Conservation (phyloP, 2,888 invertebrate genomes). For the Elmis aenea region DNA sequence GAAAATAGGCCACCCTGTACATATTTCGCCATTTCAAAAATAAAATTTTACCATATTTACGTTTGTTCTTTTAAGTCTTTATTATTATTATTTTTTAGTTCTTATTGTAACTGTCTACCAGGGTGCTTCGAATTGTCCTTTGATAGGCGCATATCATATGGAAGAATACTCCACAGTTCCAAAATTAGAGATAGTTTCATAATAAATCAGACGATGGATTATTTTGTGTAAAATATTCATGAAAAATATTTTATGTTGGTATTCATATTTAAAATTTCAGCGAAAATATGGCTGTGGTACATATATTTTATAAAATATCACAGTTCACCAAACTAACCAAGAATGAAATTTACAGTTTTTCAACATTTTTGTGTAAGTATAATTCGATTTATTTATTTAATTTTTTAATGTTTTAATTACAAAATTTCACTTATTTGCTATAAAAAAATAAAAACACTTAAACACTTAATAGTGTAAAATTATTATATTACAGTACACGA, state of each 20-base stretch:
- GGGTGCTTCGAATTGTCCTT: conserved; percentile 6
- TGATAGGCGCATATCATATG: conserved; percentile 4
- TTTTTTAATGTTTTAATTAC: no score
- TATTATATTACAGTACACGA: no score
- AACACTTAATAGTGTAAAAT: no score
- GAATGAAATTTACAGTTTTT: conserved; percentile 8
- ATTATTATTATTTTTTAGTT: no score
- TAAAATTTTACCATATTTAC: no score
- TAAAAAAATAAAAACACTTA: no score
- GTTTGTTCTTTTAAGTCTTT: no score
- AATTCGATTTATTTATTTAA: no score
- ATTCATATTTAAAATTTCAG: conserved; percentile 4
- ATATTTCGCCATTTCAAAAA: no score
- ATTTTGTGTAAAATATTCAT: conserved; percentile 7
- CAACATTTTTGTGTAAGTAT: conserved; percentile 8
- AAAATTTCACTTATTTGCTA: no score
- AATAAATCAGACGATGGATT: conserved; percentile 2
- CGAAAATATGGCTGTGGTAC: conserved; percentile 3
- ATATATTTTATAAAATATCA: neutral
- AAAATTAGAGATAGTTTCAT: neutral
- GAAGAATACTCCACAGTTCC: neutral
- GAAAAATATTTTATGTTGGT: no score
- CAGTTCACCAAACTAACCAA: conserved; percentile 1
- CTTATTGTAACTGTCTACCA: conserved; percentile 9
- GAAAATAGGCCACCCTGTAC: no score